phyloP scores from a whole-genome alignment of 2,113 vertebrate genomes.

The Meleagris gallopavo region DNA sequence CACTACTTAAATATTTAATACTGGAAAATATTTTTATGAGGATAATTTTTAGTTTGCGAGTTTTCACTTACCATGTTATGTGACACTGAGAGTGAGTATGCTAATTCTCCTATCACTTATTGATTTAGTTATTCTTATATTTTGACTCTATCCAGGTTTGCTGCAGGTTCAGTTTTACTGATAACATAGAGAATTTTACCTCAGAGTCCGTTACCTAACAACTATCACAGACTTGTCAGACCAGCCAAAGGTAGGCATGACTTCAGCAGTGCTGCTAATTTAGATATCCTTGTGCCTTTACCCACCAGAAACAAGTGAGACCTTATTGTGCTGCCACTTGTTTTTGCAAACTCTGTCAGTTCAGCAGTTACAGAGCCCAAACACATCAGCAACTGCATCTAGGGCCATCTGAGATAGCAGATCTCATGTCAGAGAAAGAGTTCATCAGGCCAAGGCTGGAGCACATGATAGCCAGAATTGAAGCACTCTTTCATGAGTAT shows the following conservation, averaged over 20 bases:
- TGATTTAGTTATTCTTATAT: background rate
- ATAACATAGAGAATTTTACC: background rate
- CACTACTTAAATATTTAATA: background rate
- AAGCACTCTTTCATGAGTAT: background rate
- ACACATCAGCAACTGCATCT: background rate
- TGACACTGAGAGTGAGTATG: background rate
- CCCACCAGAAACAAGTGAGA: background rate
- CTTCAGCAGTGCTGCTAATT: accelerated
- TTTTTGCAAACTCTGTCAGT: background rate
- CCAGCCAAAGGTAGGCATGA: background rate
- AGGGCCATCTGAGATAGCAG: background rate
- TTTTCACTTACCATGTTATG: background rate
- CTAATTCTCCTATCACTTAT: background rate
- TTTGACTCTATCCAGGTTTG: background rate
- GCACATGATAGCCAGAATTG: background rate
- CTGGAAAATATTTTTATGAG: conserved; percentile 12
- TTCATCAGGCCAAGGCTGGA: background rate
- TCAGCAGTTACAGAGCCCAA: background rate
- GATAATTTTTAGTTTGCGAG: conserved; percentile 23
- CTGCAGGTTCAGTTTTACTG: background rate
- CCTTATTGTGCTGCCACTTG: background rate
- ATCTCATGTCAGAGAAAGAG: background rate
- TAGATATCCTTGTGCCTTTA: accelerated
- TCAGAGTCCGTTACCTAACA: background rate
- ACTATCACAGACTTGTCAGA: background rate